A percentile compares a stretch with the other conserved stretches of the same genome.
Evolutionary conservation across 2,113 vertebrate species (phyloP).

Genomic region (Colinus virginianus): DNA sequence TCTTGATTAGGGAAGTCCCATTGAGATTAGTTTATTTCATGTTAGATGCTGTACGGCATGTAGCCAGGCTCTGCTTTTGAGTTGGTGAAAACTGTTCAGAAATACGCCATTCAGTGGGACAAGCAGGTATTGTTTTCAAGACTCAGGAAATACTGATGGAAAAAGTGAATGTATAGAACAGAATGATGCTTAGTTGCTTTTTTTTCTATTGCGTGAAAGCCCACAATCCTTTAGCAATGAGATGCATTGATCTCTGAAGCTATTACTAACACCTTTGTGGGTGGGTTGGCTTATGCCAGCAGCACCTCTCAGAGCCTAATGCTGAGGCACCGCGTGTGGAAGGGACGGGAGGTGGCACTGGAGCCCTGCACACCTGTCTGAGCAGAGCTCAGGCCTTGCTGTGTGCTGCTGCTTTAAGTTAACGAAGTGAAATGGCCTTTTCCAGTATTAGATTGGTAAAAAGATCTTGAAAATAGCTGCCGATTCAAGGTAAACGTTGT

Average conservation of each 20-base stretch:
- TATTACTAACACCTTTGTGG: background rate
- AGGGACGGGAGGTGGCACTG: background rate
- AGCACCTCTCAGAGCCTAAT: background rate
- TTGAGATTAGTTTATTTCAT: background rate
- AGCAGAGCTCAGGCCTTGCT: background rate
- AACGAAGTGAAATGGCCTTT: background rate
- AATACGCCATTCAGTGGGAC: background rate
- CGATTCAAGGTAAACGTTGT: background rate
- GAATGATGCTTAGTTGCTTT: background rate
- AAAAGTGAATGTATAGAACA: background rate
- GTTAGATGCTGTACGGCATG: background rate
- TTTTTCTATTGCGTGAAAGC: background rate
- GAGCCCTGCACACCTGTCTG: background rate
- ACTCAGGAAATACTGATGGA: background rate
- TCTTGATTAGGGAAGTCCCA: background rate
- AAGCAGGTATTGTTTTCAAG: background rate
- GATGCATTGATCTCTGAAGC: background rate
- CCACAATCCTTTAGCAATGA: background rate
- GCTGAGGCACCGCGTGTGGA: background rate
- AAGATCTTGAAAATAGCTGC: background rate
- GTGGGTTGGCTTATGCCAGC: background rate
- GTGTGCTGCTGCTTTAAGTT: background rate
- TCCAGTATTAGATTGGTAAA: background rate
- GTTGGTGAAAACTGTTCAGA: background rate
- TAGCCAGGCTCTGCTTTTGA: background rate